Percentiles rank a stretch among this genome's conserved stretches.
Conservation (phyloP, 2,888 invertebrate species). For the Bedellia somnulentella region DNA sequence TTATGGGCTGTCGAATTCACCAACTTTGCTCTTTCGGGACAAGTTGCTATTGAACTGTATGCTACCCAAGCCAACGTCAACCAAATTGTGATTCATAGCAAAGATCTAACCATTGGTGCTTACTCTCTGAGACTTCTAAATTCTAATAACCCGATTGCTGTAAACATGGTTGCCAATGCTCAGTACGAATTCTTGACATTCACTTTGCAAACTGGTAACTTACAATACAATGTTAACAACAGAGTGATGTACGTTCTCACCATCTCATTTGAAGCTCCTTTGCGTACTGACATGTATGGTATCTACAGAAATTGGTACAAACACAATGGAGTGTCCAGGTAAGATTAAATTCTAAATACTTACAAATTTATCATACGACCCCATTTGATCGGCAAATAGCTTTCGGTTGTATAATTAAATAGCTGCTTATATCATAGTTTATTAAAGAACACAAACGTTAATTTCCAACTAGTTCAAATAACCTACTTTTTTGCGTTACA, state of each 20-base stretch:
- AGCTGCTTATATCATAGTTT: no score
- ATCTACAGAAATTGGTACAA: conserved; percentile 43
- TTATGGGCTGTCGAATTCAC: conserved; percentile 34
- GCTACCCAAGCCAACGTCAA: conserved; percentile 23
- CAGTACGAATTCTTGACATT: conserved; percentile 27
- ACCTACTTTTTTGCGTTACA: no score
- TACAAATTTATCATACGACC: no score
- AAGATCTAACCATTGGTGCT: conserved; percentile 23
- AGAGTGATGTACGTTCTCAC: conserved; percentile 20
- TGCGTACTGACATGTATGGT: conserved; percentile 44
- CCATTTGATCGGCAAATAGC: no score
- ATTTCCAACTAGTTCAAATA: no score
- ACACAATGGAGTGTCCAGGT: conserved; percentile 22
- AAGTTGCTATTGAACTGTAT: conserved; percentile 25
- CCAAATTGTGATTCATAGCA: conserved; percentile 32
- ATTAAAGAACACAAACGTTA: no score
- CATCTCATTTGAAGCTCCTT: conserved; percentile 22
- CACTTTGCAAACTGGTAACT: conserved; percentile 12
- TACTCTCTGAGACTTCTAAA: conserved; percentile 20
- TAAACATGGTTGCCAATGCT: neutral
- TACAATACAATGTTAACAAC: conserved; percentile 17
- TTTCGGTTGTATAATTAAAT: no score
- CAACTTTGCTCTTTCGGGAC: conserved; percentile 27
- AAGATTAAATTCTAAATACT: conserved; percentile 10
- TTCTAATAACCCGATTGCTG: neutral